Evolutionary conservation across 2,888 invertebrate genomes (phyloP), one percentile per base, ranked within the genome.

Genomic region (Orthosia gracilis): DNA sequence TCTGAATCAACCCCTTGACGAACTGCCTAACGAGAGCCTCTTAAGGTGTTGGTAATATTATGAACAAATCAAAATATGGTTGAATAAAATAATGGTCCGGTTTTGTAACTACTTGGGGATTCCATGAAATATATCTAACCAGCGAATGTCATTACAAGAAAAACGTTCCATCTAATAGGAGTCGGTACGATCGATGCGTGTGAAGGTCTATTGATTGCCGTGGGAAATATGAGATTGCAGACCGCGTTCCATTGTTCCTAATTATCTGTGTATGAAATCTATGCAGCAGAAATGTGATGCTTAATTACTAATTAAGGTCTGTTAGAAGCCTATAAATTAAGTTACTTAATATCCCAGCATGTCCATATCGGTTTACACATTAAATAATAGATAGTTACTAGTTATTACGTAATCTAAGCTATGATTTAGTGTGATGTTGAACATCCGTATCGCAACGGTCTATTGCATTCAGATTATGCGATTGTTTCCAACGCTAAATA

Each of bases 401-500:
- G 63, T 71, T 69, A 23, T 75, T 73, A 58, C 73, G 61, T 69
- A 75, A 82, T 50, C 31, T 45, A 50, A 67, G 63, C 61, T 73
- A 69, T 83, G 71, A 80, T 74, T 83, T 83, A 83, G 59, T 23
- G 72, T 73, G 57, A 82, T 75, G 68, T 71, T 57, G 49, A 73
- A 73, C 69, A 82, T 84, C 80, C 76, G 79, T 76, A 84, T 70
- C 62, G 72, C 59, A 54, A 82, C 73, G 80, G 76, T 84, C 71
- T 72, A 73, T 85, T 83, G 73, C 65, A 63, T 62, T 67, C 49
- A 54, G 69, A 83, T 80, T 76, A 75, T 85, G 75, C 64, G 77
- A 85, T 78, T 72, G 73, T 76, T 80, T 57, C 47, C 62, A 52
- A 64, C 76, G 58, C 47, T 75, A 68, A 73, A 66, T 71, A 68